Conservation (phyloP, 1,140 invertebrate species). For the Dufourea novaeangliae region DNA sequence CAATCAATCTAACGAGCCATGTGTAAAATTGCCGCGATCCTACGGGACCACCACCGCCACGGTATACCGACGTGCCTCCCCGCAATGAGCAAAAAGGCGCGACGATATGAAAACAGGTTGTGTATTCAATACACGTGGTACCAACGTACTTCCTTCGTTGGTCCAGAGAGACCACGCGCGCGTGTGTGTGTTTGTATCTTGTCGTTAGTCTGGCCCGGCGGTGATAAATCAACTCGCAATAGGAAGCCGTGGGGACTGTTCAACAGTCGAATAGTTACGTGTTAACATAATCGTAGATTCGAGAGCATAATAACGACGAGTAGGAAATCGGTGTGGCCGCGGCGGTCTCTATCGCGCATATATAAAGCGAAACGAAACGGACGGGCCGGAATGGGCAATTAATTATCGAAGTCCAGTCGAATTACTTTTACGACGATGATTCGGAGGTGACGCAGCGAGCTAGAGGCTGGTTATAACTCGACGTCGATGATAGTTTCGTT, state of each 20-base stretch:
- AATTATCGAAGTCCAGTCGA: slow-evolving; percentile 19
- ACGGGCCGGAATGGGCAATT: slow-evolving; percentile 14
- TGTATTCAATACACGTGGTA: not conserved
- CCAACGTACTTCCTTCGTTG: not conserved
- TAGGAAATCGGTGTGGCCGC: too few species aligned
- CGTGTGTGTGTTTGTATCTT: too few species aligned
- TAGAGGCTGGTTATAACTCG: not conserved
- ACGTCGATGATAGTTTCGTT: slow-evolving; percentile 20
- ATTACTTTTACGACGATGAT: slow-evolving; percentile 11
- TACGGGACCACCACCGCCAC: not conserved
- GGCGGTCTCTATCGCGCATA: too few species aligned
- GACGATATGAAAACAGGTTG: slow-evolving; percentile 26
- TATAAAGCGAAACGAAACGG: not conserved
- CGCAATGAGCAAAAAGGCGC: not conserved
- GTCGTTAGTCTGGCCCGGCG: slow-evolving; percentile 14
- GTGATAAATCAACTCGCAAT: slow-evolving; percentile 17
- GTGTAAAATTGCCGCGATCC: slow-evolving; percentile 6
- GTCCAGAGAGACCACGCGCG: not conserved
- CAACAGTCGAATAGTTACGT: slow-evolving; percentile 21
- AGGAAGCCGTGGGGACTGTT: slow-evolving; percentile 20
- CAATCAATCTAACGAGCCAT: slow-evolving; percentile 20
- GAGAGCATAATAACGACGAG: slow-evolving; percentile 18
- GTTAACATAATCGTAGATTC: slow-evolving; percentile 25
- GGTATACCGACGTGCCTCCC: not conserved
- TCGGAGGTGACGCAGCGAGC: not conserved